Base-by-base conservation (phyloP, 2,113 vertebrate species). In the Salminus brasiliensis region DNA sequence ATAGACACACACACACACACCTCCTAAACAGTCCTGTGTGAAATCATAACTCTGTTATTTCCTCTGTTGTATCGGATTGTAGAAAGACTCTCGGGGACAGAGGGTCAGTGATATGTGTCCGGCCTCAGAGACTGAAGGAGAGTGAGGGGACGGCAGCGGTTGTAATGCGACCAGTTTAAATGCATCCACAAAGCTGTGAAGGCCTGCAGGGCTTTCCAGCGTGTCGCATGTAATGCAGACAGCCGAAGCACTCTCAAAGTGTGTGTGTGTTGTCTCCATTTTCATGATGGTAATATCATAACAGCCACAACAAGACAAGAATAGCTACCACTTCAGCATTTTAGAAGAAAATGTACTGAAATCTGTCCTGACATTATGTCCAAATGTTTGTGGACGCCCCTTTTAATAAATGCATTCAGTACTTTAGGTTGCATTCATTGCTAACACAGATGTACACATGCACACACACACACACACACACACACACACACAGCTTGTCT, bases 101-200 rank as follows among this genome's bases (percentile, higher is more conserved):
- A 18, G 23, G 49, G 52, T 32, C 55, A 55, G 18, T 69, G 75
- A 45, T 41, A 49, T n/a, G 57, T 41, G 68, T 18, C 30, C 60
- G 21, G 60, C 30, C 78, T 81, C 88, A 86, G 89, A 89, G 88
- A 86, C 82, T 87, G 86, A 90, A 89, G 84, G 87, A 83, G 86
- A 86, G 88, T 87, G 13, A 81, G 84, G 87, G 81, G 81, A 73
- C 16, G 87, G 89, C 88, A 85, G 80, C 79, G 84, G 80, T 87
- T 85, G 89, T 88, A 88, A 90, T 87, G 88, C 53, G 71, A 74
- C 88, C 87, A 79, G 86, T 89, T 85, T 87, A 85, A 90, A 89
- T 88, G 85, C 90, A 85, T 87, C 87, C 87, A 85, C 85, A 77
- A 73, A 78, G 71, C 81, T 76, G 80, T 3, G 41, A 30, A 49